Evolutionary conservation across 2,113 vertebrate species (phyloP).

Genomic region (Zosterops pallidus): DNA sequence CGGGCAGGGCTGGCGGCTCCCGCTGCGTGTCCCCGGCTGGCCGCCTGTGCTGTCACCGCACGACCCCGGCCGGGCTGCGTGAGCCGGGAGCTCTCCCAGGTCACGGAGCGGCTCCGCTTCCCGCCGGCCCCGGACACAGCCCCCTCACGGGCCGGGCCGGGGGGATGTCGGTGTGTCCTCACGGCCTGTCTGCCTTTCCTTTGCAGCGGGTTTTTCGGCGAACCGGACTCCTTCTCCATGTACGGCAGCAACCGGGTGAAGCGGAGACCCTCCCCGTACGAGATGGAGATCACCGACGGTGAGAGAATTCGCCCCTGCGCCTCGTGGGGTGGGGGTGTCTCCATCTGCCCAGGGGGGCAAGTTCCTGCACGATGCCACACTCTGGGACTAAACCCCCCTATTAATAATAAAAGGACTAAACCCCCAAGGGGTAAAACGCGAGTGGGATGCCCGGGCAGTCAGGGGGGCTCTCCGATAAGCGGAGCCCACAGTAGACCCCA

Average conservation of each 20-base stretch:
- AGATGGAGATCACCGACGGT: slow-evolving; percentile 94
- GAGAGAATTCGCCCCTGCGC: background rate
- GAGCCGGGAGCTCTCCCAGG: background rate
- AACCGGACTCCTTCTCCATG: slow-evolving; percentile 91
- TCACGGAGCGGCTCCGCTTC: background rate
- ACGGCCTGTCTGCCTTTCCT: background rate
- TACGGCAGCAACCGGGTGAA: slow-evolving; percentile 86
- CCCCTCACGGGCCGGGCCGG: background rate
- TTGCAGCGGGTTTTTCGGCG: slow-evolving; percentile 83
- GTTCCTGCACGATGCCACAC: background rate
- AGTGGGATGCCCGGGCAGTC: background rate
- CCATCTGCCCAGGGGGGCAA: background rate
- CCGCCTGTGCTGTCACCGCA: background rate
- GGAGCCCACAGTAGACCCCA: background rate
- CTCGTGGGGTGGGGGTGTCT: background rate
- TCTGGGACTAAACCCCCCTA: background rate
- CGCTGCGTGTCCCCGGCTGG: background rate
- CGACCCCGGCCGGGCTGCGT: background rate
- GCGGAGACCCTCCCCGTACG: slow-evolving; percentile 89
- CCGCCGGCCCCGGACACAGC: background rate
- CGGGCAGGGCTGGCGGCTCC: background rate
- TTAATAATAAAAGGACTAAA: background rate
- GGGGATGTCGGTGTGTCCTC: background rate
- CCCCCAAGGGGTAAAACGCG: fast-evolving
- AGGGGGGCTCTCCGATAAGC: background rate